Evolutionary conservation across 2,888 invertebrate species (phyloP), one percentile per base, ranked within the genome.

Genomic region (Sclerodermus sp.): DNA sequence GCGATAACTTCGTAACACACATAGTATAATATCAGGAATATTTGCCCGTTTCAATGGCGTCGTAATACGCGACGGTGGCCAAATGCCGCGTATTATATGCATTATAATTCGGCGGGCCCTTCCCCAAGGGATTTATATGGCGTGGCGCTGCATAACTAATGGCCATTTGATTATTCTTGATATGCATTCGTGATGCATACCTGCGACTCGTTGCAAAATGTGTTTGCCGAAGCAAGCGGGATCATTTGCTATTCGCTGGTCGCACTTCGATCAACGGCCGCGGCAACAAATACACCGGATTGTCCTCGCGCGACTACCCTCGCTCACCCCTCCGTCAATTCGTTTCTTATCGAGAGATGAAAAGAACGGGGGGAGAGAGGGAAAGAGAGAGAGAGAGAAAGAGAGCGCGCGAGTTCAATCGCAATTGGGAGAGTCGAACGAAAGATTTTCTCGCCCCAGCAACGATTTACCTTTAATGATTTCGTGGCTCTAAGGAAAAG

Each of bases 121-220:
- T 36, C 40, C 32, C 34, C n/a, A 16, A 45, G 56, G 56, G 56
- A 56, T 56, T 54, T 43, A 55, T 51, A 43, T 56, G 54, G 43
- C 57, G 45, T 51, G 54, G 51, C 42, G 49, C 31, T 47, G 46
- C 47, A 51, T 57, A 52, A 44, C 52, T 55, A 54, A 55, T 49
- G 51, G 47, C 44, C 51, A 49, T 55, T 58, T 57, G 47, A 49
- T 58, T 55, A 55, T 51, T 52, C 57, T 55, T 49, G 55, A 52
- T 57, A 42, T 44, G 51, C 51, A 55, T 57, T 54, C 46, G 56
- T 39, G 40, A 53, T 44, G 54, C 42, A 39, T 40, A 30, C 4
- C 23, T 8, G 23, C 23, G 23, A 23, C 23, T 23, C 8, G 23
- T 23, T 23, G 8, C 9, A 31, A 41, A 17, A 43, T 31, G 31